Evolutionary conservation across 2,888 invertebrate species (phyloP).

Genomic region (Eupithecia inturbata): DNA sequence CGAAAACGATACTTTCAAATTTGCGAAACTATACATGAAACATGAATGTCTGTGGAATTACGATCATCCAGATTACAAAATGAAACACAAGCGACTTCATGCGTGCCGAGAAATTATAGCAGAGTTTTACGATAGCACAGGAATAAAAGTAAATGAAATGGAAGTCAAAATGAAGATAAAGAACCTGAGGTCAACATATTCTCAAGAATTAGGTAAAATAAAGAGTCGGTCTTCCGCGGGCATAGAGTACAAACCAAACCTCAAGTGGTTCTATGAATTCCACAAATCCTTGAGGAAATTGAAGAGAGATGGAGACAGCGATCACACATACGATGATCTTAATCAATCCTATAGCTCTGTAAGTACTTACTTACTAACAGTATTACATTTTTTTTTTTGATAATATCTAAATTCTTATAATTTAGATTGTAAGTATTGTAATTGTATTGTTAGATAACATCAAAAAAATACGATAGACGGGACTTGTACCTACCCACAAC

Average conservation of each 20-base stretch:
- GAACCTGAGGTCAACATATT: constrained; percentile 66
- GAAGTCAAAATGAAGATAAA: constrained; percentile 67
- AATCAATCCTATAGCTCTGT: constrained; percentile 45
- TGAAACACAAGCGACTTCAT: constrained; percentile 60
- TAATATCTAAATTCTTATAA: too few species aligned
- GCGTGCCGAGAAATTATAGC: constrained; percentile 63
- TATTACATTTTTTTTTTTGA: too few species aligned
- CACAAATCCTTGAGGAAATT: constrained; percentile 51
- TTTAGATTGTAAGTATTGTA: too few species aligned
- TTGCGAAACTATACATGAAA: constrained; percentile 74
- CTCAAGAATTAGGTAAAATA: constrained; percentile 67
- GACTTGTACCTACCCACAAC: too few species aligned
- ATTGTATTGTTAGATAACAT: too few species aligned
- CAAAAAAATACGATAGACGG: too few species aligned
- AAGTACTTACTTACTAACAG: constrained; percentile 30
- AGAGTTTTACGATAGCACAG: constrained; percentile 60
- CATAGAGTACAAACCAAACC: constrained; percentile 55
- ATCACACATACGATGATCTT: constrained; percentile 30
- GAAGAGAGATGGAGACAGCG: constrained; percentile 40
- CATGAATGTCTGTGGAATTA: constrained; percentile 75
- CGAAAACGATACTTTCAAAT: constrained; percentile 72
- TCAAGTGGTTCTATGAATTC: constrained; percentile 69
- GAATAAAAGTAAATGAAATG: constrained; percentile 58
- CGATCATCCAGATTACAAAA: constrained; percentile 65
- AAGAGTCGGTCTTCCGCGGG: constrained; percentile 53